Conservation (phyloP, 2,113 vertebrate genomes). For the Guaruba guarouba region DNA sequence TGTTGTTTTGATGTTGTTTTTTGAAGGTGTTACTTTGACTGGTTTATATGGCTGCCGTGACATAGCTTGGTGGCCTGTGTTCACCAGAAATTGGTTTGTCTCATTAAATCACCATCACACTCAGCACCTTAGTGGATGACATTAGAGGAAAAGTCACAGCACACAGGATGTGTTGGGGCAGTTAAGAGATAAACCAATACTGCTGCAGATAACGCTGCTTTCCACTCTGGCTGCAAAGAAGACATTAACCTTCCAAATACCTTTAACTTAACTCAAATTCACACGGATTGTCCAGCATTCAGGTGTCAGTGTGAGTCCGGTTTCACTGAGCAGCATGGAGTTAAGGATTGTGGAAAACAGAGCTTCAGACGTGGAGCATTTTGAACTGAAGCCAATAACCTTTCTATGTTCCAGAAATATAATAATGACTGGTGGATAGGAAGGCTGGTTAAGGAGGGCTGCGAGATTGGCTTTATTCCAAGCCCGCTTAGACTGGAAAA, state of each 20-base stretch:
- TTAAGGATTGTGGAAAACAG: not conserved
- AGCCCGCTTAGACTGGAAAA: slow-evolving; percentile 94
- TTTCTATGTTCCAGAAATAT: slow-evolving; percentile 86
- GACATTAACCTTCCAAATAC: not conserved
- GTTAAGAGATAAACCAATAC: not conserved
- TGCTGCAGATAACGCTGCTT: fast-evolving
- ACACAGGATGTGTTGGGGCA: not conserved
- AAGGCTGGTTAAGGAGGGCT: slow-evolving; percentile 95
- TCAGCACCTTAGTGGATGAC: not conserved
- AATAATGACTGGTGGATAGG: slow-evolving; percentile 99
- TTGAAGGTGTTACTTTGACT: not conserved
- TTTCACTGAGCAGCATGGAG: fast-evolving
- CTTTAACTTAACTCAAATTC: not conserved
- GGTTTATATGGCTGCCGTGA: not conserved
- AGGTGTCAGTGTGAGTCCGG: no score
- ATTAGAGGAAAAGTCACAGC: not conserved
- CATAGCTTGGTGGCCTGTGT: not conserved
- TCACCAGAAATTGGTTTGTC: not conserved
- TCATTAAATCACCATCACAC: not conserved
- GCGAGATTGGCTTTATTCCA: slow-evolving; percentile 96
- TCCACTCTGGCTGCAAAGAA: not conserved
- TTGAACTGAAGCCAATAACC: not conserved
- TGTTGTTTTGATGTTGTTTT: not conserved
- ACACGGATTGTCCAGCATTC: no score
- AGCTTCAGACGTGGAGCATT: fast-evolving